Evolutionary conservation across 2,113 vertebrate genomes (phyloP).

Genomic region (Plecturocebus donacophilus): DNA sequence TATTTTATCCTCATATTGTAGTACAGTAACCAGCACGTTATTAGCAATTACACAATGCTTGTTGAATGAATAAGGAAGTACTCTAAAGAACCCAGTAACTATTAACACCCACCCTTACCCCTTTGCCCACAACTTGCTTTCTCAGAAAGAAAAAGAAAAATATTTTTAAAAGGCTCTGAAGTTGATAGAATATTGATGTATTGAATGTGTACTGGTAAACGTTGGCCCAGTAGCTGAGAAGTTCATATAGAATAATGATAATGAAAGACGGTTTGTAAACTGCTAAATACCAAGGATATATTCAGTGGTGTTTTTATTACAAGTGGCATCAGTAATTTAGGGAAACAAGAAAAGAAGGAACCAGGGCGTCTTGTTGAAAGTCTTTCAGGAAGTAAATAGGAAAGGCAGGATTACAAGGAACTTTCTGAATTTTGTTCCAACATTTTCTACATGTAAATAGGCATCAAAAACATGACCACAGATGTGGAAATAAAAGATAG

Average conservation of each 20-base stretch:
- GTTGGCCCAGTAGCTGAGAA: not conserved
- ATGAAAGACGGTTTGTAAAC: not conserved
- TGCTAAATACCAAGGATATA: not conserved
- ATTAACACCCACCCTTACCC: not conserved
- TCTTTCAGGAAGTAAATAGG: not conserved
- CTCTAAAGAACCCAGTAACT: not conserved
- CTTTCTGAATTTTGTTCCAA: not conserved
- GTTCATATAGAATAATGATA: not conserved
- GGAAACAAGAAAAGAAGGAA: not conserved
- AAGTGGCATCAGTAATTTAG: not conserved
- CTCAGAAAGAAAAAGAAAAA: not conserved
- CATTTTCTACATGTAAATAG: not conserved
- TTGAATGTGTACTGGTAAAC: not conserved
- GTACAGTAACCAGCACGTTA: not conserved
- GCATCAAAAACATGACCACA: too few species aligned
- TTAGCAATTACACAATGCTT: not conserved
- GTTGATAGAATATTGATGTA: not conserved
- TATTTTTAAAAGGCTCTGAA: not conserved
- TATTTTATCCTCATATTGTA: not conserved
- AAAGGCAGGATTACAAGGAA: not conserved
- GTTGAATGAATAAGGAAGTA: not conserved
- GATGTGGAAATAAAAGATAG: too few species aligned
- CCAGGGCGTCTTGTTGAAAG: not conserved
- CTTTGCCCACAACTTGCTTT: not conserved
- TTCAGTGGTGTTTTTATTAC: not conserved